Conservation (phyloP, 2,888 invertebrate genomes). For the Callimorpha dominula region DNA sequence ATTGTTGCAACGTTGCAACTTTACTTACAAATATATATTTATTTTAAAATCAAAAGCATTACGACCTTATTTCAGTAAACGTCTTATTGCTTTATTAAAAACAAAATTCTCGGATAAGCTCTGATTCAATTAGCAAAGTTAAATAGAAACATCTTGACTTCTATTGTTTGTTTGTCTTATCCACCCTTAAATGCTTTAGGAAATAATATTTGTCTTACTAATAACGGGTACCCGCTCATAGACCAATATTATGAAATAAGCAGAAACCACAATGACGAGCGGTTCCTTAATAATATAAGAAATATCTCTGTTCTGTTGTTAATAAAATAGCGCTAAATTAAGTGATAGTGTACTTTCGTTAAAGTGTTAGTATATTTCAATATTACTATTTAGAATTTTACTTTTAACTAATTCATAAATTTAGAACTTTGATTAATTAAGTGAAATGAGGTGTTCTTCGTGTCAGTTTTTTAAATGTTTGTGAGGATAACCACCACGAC, state of each 20-base stretch:
- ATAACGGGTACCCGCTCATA: constrained; percentile 6
- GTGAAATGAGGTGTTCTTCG: too few relatives aligned
- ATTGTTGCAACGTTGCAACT: too few relatives aligned
- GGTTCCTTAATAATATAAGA: constrained; percentile 4
- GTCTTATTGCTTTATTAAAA: constrained; percentile 15
- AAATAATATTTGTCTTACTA: constrained; percentile 19
- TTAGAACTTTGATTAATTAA: too few relatives aligned
- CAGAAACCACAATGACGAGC: neutral
- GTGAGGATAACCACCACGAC: too few relatives aligned
- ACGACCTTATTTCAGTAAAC: neutral
- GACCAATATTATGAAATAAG: constrained; percentile 15
- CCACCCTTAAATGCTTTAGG: constrained; percentile 16
- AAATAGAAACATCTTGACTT: constrained; percentile 32
- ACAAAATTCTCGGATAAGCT: constrained; percentile 27
- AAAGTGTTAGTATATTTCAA: neutral
- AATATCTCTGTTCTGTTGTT: neutral
- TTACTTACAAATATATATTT: neutral
- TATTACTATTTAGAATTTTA: too few relatives aligned
- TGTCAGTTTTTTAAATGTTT: too few relatives aligned
- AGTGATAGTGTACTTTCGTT: neutral
- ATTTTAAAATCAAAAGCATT: neutral
- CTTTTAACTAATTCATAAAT: too few relatives aligned
- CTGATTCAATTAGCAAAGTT: constrained; percentile 41
- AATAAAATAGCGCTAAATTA: neutral
- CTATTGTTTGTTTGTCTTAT: constrained; percentile 25